Percentiles rank a stretch among this genome's conserved stretches.
Evolutionary conservation across 30 jellyfish, hydroid and myxozoan species (phyloP).

Genomic region (Turritopsis rubra): DNA sequence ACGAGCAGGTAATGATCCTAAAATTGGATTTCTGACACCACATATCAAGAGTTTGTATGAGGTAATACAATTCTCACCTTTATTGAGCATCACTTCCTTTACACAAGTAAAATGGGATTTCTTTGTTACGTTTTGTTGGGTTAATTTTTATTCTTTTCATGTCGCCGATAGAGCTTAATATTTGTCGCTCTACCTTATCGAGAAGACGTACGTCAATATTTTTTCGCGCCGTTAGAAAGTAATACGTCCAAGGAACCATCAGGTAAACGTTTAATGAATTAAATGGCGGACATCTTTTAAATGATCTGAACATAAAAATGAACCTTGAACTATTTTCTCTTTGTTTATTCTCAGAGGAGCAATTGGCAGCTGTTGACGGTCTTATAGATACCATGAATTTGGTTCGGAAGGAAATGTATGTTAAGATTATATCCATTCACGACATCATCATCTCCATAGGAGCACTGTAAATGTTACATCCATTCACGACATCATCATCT

Average conservation of each 20-base stretch:
- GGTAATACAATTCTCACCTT: conserved; percentile 21
- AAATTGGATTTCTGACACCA: conserved; percentile 82
- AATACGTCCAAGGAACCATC: conserved; percentile 27
- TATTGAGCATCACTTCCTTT: too few species aligned
- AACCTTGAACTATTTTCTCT: background rate
- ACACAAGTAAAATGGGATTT: too few species aligned
- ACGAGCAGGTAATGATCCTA: conserved; percentile 81
- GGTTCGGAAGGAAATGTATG: conserved; percentile 29
- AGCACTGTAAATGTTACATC: too few species aligned
- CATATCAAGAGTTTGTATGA: conserved; percentile 63
- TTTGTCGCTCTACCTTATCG: conserved; percentile 62
- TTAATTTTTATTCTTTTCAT: background rate
- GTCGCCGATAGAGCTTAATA: conserved; percentile 50
- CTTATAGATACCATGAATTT: conserved; percentile 64
- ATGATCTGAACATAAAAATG: background rate
- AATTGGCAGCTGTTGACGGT: conserved; percentile 42
- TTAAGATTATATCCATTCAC: background rate
- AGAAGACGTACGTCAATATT: conserved; percentile 75
- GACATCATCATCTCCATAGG: too few species aligned
- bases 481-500: too few species aligned
- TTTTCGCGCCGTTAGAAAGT: conserved; percentile 55
- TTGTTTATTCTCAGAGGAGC: conserved; percentile 44
- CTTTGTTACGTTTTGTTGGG: background rate
- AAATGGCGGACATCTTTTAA: background rate
- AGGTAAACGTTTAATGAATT: conserved; percentile 22